Evolutionary conservation across 1,140 invertebrate species (phyloP).

Genomic region (Drosophila yakuba): DNA sequence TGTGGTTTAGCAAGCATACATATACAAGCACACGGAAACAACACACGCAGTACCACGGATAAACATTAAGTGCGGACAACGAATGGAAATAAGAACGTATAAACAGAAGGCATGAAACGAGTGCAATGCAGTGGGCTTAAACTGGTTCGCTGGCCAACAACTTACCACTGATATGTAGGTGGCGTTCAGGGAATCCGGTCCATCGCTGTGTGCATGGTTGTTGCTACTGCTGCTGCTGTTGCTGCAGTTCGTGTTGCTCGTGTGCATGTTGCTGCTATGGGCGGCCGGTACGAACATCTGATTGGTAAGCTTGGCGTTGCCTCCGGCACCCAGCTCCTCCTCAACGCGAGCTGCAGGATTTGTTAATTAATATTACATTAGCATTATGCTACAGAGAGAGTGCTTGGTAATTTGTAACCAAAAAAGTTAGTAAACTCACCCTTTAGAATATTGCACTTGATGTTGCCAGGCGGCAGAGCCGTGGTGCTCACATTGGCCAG

Average conservation of each 20-base stretch:
- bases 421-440: constrained; percentile 85
- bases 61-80: constrained; percentile 68
- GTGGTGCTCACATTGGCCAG: constrained; percentile 86
- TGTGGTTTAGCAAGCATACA: constrained; percentile 59
- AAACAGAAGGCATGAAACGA: constrained; percentile 77
- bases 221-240: constrained; percentile 39
- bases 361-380: neutral
- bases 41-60: constrained; percentile 52
- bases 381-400: too few relatives aligned
- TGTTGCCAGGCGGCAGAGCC: constrained; percentile 92
- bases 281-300: constrained; percentile 86
- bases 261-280: constrained; percentile 54
- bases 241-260: constrained; percentile 55
- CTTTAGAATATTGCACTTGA: constrained; percentile 98
- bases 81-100: constrained; percentile 75
- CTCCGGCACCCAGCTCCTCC: constrained; percentile 86
- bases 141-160: constrained; percentile 68
- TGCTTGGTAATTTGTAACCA: too few relatives aligned
- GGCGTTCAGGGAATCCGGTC: constrained; percentile 86
- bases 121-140: constrained; percentile 65
- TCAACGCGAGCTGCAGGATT: constrained; percentile 86
- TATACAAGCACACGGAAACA: constrained; percentile 59
- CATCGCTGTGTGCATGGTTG: constrained; percentile 63
- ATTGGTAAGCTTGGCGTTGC: constrained; percentile 86
- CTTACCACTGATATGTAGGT: constrained; percentile 92